Percentiles rank a stretch among this genome's conserved stretches.
Evolutionary conservation across 2,113 vertebrate species (phyloP).

Genomic region (Anser brachyrhynchus): DNA sequence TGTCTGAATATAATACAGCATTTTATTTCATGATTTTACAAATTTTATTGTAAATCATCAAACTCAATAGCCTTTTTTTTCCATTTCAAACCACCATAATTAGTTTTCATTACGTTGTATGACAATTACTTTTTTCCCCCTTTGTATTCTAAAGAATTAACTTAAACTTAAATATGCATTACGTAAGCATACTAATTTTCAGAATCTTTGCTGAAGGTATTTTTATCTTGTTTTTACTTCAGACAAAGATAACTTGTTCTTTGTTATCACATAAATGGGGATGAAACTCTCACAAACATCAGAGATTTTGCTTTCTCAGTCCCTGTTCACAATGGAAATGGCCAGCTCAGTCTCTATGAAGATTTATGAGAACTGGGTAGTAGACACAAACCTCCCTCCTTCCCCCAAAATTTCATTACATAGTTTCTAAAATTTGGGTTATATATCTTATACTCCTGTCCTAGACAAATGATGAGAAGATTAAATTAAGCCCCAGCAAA

Average conservation of each 20-base stretch:
- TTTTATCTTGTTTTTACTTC: conserved; percentile 15
- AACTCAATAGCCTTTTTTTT: conserved; percentile 42
- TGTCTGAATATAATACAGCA: conserved; percentile 46
- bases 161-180: conserved; percentile 28
- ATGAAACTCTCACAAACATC: conserved; percentile 38
- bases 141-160: conserved; percentile 30
- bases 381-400: conserved; percentile 58
- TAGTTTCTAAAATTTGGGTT: neutral
- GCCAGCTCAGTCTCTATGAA: conserved; percentile 58
- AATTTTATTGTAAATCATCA: conserved; percentile 64
- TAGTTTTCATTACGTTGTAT: neutral
- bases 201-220: conserved; percentile 8
- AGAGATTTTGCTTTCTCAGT: conserved; percentile 48
- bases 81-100: conserved; percentile 40
- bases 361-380: conserved; percentile 32
- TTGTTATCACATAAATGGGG: conserved; percentile 20
- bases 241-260: neutral
- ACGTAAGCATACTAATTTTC: neutral
- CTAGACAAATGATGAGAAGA: neutral
- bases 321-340: conserved; percentile 46
- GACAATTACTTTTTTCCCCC: conserved; percentile 5
- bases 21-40: conserved; percentile 64
- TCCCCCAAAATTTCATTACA: neutral
- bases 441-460: neutral
- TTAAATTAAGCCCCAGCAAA: neutral